Percentiles rank a stretch among this genome's conserved stretches.
Evolutionary conservation across 2,113 vertebrate genomes (phyloP).

Genomic region (Hemiscyllium ocellatum): DNA sequence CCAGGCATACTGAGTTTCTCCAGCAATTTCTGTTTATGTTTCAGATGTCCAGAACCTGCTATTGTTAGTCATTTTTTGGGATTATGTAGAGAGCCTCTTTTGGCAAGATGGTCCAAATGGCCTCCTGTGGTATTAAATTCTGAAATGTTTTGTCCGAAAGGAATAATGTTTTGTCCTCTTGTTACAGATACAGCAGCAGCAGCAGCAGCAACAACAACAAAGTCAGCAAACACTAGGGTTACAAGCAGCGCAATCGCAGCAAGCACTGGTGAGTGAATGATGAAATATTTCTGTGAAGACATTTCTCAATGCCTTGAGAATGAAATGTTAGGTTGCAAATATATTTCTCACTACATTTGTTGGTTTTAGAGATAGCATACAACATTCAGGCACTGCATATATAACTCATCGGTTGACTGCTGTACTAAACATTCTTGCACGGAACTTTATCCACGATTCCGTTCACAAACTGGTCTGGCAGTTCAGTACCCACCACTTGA

Average conservation of each 20-base stretch:
- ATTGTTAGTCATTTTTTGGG: neutral
- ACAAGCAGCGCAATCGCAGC: conserved; percentile 57
- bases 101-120: neutral
- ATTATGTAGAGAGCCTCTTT: neutral
- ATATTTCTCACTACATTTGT: neutral
- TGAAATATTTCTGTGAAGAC: neutral
- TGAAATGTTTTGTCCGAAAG: neutral
- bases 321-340: neutral
- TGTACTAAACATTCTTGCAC: neutral
- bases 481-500: neutral
- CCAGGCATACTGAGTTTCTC: too few relatives aligned
- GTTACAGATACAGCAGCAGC: conserved; percentile 42
- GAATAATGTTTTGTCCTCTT: neutral
- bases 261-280: conserved; percentile 56
- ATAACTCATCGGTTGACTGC: neutral
- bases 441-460: neutral
- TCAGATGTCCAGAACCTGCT: too few relatives aligned
- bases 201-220: conserved; percentile 40
- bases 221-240: conserved; percentile 50
- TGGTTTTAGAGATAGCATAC: neutral
- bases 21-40: too few relatives aligned
- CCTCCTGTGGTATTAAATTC: neutral
- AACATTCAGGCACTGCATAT: neutral
- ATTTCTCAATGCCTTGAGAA: neutral
- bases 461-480: neutral